A percentile compares a stretch with the other conserved stretches of the same genome.
phyloP scores from a whole-genome alignment of 2,888 invertebrate species.

The Mimas tiliae region DNA sequence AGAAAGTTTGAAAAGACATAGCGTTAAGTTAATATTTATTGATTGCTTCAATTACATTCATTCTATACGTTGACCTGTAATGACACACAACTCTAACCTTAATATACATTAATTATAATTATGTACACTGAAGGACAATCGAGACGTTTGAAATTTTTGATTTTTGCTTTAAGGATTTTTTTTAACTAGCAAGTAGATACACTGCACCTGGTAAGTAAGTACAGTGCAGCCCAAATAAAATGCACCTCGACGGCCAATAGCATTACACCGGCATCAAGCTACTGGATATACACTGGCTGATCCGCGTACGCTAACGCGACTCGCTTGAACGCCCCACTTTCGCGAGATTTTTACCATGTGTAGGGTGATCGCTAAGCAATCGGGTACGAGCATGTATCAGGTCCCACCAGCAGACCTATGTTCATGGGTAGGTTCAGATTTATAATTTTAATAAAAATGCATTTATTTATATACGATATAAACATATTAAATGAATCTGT shows the following conservation, averaged over 20 bases:
- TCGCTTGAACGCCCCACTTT: no score
- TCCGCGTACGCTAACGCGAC: no score
- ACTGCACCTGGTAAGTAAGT: no score
- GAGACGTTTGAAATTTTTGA: not conserved
- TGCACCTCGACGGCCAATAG: no score
- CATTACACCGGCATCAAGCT: no score
- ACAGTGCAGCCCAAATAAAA: no score
- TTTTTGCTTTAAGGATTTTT: not conserved
- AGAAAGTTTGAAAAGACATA: constrained; percentile 20
- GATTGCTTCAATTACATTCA: not conserved
- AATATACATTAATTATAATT: not conserved
- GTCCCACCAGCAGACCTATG: no score
- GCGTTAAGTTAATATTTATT: constrained; percentile 12
- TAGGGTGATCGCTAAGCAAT: no score
- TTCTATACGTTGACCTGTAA: constrained; percentile 10
- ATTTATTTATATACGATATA: not conserved
- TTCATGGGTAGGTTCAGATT: no score
- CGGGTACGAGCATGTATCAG: no score
- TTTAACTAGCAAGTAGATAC: not conserved
- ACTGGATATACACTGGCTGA: no score
- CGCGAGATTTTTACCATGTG: no score
- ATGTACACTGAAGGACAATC: not conserved
- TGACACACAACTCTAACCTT: not conserved
- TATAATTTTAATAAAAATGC: not conserved
- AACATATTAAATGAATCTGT: not conserved